Percentiles rank a stretch among this genome's conserved stretches.
Conservation (phyloP, 2,113 vertebrate species). For the Triplophysa siluroides region DNA sequence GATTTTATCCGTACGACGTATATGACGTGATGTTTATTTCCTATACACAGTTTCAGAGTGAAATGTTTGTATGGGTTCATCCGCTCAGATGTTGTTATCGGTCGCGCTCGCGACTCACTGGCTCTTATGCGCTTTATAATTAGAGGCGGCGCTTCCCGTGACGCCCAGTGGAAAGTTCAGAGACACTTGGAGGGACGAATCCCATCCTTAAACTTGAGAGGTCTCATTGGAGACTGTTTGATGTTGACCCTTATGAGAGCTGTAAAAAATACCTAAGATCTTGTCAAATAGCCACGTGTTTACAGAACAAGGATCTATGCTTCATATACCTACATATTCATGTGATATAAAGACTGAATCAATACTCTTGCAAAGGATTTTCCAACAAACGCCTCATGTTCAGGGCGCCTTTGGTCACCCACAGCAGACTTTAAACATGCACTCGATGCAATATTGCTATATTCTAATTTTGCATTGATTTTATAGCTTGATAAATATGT, state of each 20-base stretch:
- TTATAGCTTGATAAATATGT: not conserved
- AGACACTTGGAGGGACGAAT: conserved; percentile 19
- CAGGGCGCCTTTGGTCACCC: not conserved
- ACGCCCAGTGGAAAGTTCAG: conserved; percentile 49
- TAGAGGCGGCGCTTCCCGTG: conserved; percentile 50
- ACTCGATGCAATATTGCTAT: too few relatives aligned
- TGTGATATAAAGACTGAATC: too few relatives aligned
- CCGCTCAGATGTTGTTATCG: not conserved
- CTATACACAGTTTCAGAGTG: not conserved
- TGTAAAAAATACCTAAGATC: too few relatives aligned
- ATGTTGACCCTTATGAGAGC: not conserved
- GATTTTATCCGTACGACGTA: conserved; percentile 11
- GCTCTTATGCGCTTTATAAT: conserved; percentile 15
- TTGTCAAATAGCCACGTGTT: too few relatives aligned
- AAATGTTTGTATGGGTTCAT: not conserved
- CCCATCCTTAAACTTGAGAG: not conserved
- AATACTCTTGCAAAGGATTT: not conserved
- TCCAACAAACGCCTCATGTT: conserved; percentile 15
- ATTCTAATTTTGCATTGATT: not conserved
- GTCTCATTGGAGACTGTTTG: not conserved
- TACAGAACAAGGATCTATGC: too few relatives aligned
- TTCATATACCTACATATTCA: too few relatives aligned
- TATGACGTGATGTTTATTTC: not conserved
- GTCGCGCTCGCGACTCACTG: not conserved
- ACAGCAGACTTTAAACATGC: not conserved